Base-by-base conservation (phyloP, 2,113 vertebrate genomes). In the Origma solitaria region DNA sequence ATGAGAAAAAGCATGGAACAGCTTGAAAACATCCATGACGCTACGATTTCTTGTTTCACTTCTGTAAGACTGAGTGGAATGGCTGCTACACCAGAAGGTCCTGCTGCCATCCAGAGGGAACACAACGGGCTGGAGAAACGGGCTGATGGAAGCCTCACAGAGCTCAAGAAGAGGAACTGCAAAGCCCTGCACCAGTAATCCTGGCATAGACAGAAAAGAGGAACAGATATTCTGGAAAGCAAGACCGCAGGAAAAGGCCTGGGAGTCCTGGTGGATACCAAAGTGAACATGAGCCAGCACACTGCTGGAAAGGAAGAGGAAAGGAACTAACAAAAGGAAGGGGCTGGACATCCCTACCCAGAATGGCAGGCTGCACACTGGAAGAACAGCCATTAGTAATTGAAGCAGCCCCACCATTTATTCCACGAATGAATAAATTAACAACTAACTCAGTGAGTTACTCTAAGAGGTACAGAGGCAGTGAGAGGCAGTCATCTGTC, bases 201-300 rank as follows among this genome's bases (percentile, higher is more conserved):
- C 11, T 57, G 40, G 15, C 7, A 15, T 22, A 28, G 28, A 21
- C 0, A 44, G 17, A 60, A 51, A 80, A 58, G 9, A 71, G 24
- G 17, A 62, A 20, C 7, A 35, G 9, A 21, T 40, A 22, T 30
- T 66, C 9, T 50, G 42, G 22, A 68, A 75, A 57, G 18, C 2
- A 57, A 28, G 18, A 61, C 18, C 23, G 6, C 16, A 75, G n/a
- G 30, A 75, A 44, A 77, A 62, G 6, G 50, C 6, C 9, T 40
- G 3, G 19, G 9, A 60, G 3, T 50, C 13, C 18, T 45, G 28
- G 11, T 40, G 11, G 9, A 22, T 1, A 1, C 5, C 2, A 24
- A 60, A 25, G 13, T 44, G 57, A 50, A 27, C 3, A 12, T 24
- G 10, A 70, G 4, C 10, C 50, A 65, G 11, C 30, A 42, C 10